Evolutionary conservation across 2,888 invertebrate species (phyloP), one percentile per base, ranked within the genome.

Genomic region (Argyresthia goedartella): DNA sequence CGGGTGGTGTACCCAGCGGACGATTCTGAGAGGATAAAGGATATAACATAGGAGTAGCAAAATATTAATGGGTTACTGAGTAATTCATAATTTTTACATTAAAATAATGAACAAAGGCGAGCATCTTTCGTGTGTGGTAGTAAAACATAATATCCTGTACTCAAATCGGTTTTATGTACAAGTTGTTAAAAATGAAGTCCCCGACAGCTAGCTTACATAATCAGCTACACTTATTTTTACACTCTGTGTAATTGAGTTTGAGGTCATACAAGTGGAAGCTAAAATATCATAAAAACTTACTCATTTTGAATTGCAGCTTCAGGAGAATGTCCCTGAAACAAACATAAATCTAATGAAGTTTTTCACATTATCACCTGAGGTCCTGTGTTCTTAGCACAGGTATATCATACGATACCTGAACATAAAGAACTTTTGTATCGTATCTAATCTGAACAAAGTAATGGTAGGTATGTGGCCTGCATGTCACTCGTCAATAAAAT

Each of bases 1-100:
- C 0, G 84, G 84, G 47, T 74, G 77, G 60, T 67, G 77, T 10
- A 72, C 69, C 39, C 73, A 67, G 36, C 66, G 64, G 39, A 82
- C 72, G 52, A 84, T 76, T 55, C 82, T 82, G 65, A 42, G 55
- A 57, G 16, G 6, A 39, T 8, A 8, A 36, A 8, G 36, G 36
- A 39, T 39, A 39, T 36, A 39, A 39, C 10, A n/a, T n/a, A 39
- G 8, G 8, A 6, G n/a, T 11, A 9, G 10, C 8, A n/a, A 36
- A 39, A 4, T 39, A 8, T 9, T 39, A n/a, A 39, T 9, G 8
- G 9, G n/a, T 6, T 39, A 39, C 9, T n/a, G 9, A 36, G 9
- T 9, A 6, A 11, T n/a, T 39, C 10, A 8, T 39, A 39, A 39
- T 39, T 39, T 39, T 4, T 25, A 25, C 3, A 25, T 25, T 25